Percentiles rank a stretch among this genome's conserved stretches.
Conservation (phyloP, 2,888 invertebrate species). For the Heliconius sara region DNA sequence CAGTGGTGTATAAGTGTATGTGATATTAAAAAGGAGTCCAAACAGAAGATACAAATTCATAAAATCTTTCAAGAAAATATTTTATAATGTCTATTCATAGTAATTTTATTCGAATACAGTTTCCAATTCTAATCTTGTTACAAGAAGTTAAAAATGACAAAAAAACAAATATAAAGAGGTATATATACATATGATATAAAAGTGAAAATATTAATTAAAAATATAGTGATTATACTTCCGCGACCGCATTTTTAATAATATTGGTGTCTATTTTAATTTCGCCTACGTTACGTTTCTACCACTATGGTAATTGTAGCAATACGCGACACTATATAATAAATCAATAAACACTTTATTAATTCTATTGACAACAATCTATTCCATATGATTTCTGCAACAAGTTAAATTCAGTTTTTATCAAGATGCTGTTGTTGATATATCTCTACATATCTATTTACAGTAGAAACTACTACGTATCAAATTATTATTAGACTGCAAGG, state of each 20-base stretch:
- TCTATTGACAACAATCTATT: constrained; percentile 19
- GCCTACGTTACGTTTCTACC: not conserved
- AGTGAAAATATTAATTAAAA: not conserved
- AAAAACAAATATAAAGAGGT: not conserved
- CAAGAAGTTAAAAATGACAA: not conserved
- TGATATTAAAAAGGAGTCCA: not conserved
- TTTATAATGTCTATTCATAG: not conserved
- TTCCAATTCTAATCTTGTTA: not conserved
- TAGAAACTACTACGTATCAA: constrained; percentile 72
- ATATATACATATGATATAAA: not conserved
- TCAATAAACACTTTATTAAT: constrained; percentile 13
- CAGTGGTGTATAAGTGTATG: constrained; percentile 12
- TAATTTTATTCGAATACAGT: not conserved
- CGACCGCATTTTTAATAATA: not conserved
- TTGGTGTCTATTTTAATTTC: not conserved
- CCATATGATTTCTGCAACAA: constrained; percentile 3
- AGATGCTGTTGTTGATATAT: constrained; percentile 55
- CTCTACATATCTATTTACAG: constrained; percentile 63
- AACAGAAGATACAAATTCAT: not conserved
- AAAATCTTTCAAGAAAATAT: not conserved
- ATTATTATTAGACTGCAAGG: constrained; percentile 80
- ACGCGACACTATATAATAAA: constrained; percentile 5
- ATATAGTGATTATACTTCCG: not conserved
- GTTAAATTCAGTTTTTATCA: constrained; percentile 55
- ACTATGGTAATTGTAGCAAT: not conserved